Percentiles rank a stretch among this genome's conserved stretches.
Evolutionary conservation across 2,888 invertebrate species (phyloP).

Genomic region (Drosophila paramelanica): DNA sequence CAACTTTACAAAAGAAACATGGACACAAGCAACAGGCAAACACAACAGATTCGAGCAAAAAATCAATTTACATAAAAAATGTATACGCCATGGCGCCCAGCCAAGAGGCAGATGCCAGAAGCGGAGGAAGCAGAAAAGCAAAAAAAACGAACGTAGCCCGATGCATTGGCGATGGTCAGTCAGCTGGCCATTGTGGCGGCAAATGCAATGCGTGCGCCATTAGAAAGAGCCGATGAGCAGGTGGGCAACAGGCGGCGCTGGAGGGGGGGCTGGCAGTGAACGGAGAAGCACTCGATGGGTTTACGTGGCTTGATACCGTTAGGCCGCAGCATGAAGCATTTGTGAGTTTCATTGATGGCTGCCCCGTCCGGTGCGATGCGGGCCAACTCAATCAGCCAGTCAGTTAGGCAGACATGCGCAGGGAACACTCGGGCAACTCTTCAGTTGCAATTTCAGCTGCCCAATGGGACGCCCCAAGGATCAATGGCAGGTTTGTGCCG

Average conservation of each 20-base stretch:
- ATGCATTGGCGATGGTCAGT: constrained; percentile 58
- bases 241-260: constrained; percentile 4
- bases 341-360: constrained; percentile 69
- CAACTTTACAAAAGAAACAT: constrained; percentile 29
- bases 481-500: constrained; percentile 75
- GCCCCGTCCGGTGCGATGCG: constrained; percentile 46
- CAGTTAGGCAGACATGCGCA: constrained; percentile 51
- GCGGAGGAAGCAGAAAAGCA: constrained; percentile 1
- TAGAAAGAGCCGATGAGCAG: constrained; percentile 60
- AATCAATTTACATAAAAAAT: constrained; percentile 79
- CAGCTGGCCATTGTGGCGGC: constrained; percentile 73
- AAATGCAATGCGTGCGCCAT: constrained; percentile 73
- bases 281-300: constrained; percentile 29
- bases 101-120: constrained; percentile 3
- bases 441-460: constrained; percentile 56
- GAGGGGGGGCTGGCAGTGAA: too few relatives aligned
- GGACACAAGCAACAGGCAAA: constrained; percentile 5
- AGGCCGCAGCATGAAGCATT: constrained; percentile 60
- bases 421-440: constrained; percentile 43
- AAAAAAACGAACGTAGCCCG: constrained; percentile 20
- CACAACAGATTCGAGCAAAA: constrained; percentile 31
- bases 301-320: constrained; percentile 62
- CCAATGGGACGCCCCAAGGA: constrained; percentile 79
- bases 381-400: constrained; percentile 74
- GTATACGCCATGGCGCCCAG: constrained; percentile 75